Conservation (phyloP, 2,113 vertebrate species). For the Triplophysa dalaica region DNA sequence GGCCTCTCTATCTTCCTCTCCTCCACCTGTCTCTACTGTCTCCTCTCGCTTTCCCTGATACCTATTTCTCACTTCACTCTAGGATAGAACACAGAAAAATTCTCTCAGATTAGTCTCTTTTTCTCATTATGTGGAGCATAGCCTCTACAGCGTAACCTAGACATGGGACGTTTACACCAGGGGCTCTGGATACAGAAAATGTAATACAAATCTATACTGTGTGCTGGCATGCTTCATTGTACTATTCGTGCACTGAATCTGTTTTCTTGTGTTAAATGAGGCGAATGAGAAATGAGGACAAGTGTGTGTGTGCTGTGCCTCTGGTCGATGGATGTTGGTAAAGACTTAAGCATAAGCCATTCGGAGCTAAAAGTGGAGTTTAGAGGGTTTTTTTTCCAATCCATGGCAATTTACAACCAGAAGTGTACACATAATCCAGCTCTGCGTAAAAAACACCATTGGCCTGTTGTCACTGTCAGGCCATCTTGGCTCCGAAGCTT, state of each 20-base stretch:
- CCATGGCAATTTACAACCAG: slow-evolving; percentile 6
- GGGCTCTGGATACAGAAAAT: background rate
- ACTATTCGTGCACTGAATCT: background rate
- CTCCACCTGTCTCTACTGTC: background rate
- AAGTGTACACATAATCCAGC: slow-evolving; percentile 23
- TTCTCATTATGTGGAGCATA: too few species aligned
- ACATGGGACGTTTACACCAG: too few species aligned
- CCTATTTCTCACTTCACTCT: background rate
- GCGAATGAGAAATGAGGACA: background rate
- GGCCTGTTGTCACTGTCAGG: background rate
- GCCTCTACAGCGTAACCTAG: too few species aligned
- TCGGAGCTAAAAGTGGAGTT: background rate
- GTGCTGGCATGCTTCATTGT: background rate
- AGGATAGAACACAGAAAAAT: slow-evolving; percentile 4
- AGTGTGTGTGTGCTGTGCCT: background rate
- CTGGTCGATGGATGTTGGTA: slow-evolving; percentile 13
- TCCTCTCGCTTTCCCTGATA: background rate
- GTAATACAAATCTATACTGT: background rate
- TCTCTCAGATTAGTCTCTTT: too few species aligned
- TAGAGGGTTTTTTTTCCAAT: slow-evolving; percentile 1
- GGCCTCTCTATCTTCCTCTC: slow-evolving; percentile 17
- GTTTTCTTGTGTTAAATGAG: slow-evolving; percentile 27
- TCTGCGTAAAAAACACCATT: background rate
- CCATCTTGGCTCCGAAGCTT: slow-evolving; percentile 1
- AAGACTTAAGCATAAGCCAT: slow-evolving; percentile 23